Evolutionary conservation across 2,888 invertebrate species (phyloP), one percentile per base, ranked within the genome.

Genomic region (Heliconius ismenius): DNA sequence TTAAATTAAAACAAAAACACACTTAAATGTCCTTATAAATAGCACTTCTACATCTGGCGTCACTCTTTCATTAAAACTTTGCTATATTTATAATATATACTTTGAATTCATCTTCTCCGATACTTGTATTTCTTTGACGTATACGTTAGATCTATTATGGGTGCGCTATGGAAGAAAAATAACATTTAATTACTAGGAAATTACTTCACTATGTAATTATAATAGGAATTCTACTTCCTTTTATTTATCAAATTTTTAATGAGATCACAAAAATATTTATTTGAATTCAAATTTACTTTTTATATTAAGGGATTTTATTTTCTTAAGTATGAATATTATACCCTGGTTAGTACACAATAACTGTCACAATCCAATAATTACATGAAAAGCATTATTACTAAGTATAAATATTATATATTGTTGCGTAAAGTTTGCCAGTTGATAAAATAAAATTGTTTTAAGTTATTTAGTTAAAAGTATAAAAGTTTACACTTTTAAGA

Each of bases 111-210:
- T 90, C 93, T 91, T 90, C 91, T 91, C 88, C 91, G 89, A 89
- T 90, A 92, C 89, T 92, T 93, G 91, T 88, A 92, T 92, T 89
- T 93, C 89, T 91, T 93, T 89, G 89, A 83, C 82, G 89, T 84
- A 87, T 90, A 90, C 82, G 87, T 87, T 83, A 91, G 86, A 88
- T 91, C 92, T 91, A 94, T 88, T 83, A 89, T 89, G 90, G 93
- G 92, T 89, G 93, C 93, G 91, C 93, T 93, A 93, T 86, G 91
- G 88, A 92, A 86, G 84, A 91, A 92, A 91, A 87, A 88, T 81
- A 79, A 80, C 26, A 69, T 69, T 65, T 62, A 72, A 26, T 72
- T 39, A 72, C 72, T 39, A 72, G 10, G 9, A n/a, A 36, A 13
- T 21, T 36, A 72, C n/a, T 69, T 49, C 21, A 49, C 32, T 28